Conservation (phyloP, 2,797 vertebrate species). For the Pseudopleuronectes americanus region DNA sequence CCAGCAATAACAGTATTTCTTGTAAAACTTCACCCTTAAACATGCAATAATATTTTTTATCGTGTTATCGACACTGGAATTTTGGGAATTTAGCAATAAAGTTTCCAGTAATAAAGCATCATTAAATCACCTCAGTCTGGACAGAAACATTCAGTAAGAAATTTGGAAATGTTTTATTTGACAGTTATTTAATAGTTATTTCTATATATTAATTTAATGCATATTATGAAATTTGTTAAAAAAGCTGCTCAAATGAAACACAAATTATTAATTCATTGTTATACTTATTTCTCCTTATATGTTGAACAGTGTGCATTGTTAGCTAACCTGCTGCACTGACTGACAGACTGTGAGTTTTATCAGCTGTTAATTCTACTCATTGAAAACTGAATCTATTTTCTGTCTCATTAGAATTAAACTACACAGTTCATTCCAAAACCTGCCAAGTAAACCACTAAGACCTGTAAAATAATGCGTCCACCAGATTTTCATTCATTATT, state of each 20-base stretch:
- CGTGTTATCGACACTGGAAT: slow-evolving; percentile 36
- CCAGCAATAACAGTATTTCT: slow-evolving; percentile 53
- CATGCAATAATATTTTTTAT: slow-evolving; percentile 66
- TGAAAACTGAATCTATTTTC: background rate
- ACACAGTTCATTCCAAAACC: background rate
- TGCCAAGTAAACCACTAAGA: background rate
- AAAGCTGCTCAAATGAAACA: background rate
- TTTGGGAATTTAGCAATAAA: slow-evolving; percentile 19
- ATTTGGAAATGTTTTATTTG: slow-evolving; percentile 19
- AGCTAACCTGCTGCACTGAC: slow-evolving; percentile 11
- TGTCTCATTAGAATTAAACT: background rate
- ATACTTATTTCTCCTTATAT: background rate
- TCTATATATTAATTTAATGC: background rate
- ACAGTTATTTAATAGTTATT: slow-evolving; percentile 1
- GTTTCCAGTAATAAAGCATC: slow-evolving; percentile 42
- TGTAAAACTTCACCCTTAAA: slow-evolving; percentile 36
- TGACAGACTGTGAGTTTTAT: background rate
- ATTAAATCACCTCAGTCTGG: slow-evolving; percentile 31
- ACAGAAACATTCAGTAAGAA: slow-evolving; percentile 16
- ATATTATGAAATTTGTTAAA: background rate
- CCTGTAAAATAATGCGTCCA: slow-evolving; percentile 26
- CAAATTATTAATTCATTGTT: slow-evolving; percentile 1
- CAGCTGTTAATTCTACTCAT: background rate
- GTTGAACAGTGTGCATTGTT: background rate
- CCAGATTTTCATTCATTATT: slow-evolving; percentile 22